Evolutionary conservation across 2,797 vertebrate genomes (phyloP), one percentile per base, ranked within the genome.

Genomic region (Toxotes lorentzi): DNA sequence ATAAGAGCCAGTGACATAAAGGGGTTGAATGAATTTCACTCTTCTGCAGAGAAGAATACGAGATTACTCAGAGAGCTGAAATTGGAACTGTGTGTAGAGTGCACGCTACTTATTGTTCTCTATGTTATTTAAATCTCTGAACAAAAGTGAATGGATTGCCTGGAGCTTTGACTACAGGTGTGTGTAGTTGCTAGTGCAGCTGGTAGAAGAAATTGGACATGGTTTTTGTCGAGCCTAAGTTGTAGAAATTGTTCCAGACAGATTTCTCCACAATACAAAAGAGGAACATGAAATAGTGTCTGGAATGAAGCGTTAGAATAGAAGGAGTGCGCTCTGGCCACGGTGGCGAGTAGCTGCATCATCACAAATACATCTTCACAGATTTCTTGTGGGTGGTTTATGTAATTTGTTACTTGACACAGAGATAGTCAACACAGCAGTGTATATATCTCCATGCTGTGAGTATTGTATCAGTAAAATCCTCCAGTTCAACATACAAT

Each of bases 101-200:
- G 84, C 82, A 73, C 34, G 23, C 79, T 83, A 63, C 79, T 89
- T 88, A 89, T 89, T 92, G 89, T 92, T 89, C 90, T 87, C 76
- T 81, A 78, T 90, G 84, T 92, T 93, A 94, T 93, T 94, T 93
- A 93, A 94, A 91, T 90, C 83, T 89, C 85, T 11, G 82, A 91
- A 88, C 88, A 92, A 94, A 92, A 86, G 82, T 70, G 73, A 89
- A 86, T 73, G 73, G 86, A 84, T 88, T 73, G 83, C 90, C 77
- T 75, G 48, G 75, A 90, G 89, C 85, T 91, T 89, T 78, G 75
- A 88, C 84, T 87, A 88, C 93, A 94, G 91, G 92, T 93, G 89
- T 88, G 63, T 83, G 60, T 4, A 76, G 82, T 73, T 80, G 87
- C 58, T 48, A 70, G 76, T 88, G 85, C 86, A 90, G 89, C 89